Base-by-base conservation (phyloP, 2,113 vertebrate genomes). In the Anseranas semipalmata region DNA sequence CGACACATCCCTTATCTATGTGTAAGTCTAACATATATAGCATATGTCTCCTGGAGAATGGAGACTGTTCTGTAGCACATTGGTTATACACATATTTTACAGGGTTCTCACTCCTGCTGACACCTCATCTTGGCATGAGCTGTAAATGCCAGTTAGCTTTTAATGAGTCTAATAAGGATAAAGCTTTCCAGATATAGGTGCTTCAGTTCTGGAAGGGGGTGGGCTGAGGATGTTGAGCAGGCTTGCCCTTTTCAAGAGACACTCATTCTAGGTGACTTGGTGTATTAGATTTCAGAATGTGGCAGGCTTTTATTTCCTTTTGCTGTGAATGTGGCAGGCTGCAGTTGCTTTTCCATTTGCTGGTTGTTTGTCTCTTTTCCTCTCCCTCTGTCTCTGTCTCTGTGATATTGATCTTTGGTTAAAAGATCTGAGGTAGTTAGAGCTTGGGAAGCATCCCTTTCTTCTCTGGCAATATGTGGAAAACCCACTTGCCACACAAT, bases 181-280 rank as follows among this genome's bases (percentile, higher is more conserved):
- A 93, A 86, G 50, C 55, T 91, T 95, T 87, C 84, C 66, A 93
- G 83, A 78, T 90, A 78, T 46, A 46, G 22, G 16, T 82, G 83
- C 62, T 93, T 70, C 78, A 56, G 35, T 67, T 95, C 75, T 96
- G 87, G 87, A 96, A 81, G 43, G 39, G 35, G 27, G 24, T 50
- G 32, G 16, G 41, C 71, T 15, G 24, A 81, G 55, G 68, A 72
- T 74, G 71, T 93, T 78, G 85, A 85, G 48, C 33, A 87, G 90
- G 72, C 60, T 75, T 95, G 81, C 67, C 90, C 84, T 96, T 96
- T 95, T 59, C 91, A 87, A 90, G 68, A 96, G 87, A 58, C 74
- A 39, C 55, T 95, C 77, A 89, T 97, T 97, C 92, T 79, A 95
- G 96, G 74, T 96, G 88, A 92, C 78, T 87, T 82, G 78, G 78